phyloP scores from a whole-genome alignment of 1,140 invertebrate genomes.

The Drosophila prosaltans region DNA sequence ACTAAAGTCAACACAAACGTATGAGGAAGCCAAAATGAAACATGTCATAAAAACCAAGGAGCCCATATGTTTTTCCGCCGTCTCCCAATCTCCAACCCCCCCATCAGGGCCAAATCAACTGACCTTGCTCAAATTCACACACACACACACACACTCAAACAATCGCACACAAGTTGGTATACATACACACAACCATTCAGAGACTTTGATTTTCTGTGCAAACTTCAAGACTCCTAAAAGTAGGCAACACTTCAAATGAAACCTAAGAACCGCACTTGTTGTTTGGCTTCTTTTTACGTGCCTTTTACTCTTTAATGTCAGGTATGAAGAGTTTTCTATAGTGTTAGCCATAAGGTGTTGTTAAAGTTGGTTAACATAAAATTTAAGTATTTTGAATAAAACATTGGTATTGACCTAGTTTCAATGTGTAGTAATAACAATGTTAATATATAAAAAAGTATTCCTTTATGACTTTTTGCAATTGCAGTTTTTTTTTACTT shows the following conservation, averaged over 20 bases:
- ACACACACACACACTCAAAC: not conserved
- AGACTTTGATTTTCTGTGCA: conserved; percentile 35
- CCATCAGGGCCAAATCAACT: conserved; percentile 40
- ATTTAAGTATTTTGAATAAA: too few relatives aligned
- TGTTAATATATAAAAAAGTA: too few relatives aligned
- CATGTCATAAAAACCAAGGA: conserved; percentile 33
- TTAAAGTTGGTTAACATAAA: too few relatives aligned
- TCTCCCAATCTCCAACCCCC: not conserved
- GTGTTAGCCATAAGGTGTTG: not conserved
- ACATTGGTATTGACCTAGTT: too few relatives aligned
- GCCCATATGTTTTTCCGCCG: not conserved
- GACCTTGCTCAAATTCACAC: conserved; percentile 36
- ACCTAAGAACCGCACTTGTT: conserved; percentile 35
- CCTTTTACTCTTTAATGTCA: not conserved
- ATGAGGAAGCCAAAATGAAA: conserved; percentile 2
- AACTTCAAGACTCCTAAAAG: conserved; percentile 25
- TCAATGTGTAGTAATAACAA: too few relatives aligned
- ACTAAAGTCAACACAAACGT: conserved; percentile 7
- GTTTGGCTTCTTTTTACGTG: conserved; percentile 6
- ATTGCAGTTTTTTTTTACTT: too few relatives aligned
- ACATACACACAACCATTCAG: conserved; percentile 4
- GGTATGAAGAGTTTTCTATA: not conserved
- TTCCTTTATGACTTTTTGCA: too few relatives aligned
- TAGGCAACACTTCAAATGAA: conserved; percentile 41
- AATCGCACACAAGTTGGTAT: not conserved